These are phyloP conservation scores for Tympanuchus pallidicinctus DNA, from an alignment of 2,113 vertebrate genomes.

Conservation along the genomic window DNA sequence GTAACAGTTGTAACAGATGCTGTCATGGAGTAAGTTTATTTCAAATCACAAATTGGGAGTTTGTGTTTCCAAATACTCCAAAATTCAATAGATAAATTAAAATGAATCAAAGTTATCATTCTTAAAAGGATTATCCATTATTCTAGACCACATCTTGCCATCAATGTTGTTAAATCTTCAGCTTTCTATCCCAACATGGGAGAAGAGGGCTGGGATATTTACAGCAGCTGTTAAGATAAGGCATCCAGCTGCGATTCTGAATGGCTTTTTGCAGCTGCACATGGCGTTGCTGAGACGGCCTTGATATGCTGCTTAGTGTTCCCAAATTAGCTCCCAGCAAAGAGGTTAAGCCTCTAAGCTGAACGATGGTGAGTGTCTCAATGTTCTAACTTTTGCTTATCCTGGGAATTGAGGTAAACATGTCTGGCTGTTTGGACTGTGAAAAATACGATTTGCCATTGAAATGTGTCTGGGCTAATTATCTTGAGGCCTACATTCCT, in stretches of 20 bases:
- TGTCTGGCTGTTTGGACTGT: neutral
- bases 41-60: neutral
- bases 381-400: constrained; percentile 27
- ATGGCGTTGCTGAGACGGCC: neutral
- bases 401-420: constrained; percentile 53
- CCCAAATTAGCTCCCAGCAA: constrained; percentile 52
- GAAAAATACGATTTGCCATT: constrained; percentile 37
- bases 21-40: neutral
- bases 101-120: neutral
- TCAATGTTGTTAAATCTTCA: neutral
- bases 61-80: constrained; percentile 5
- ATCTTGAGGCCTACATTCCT: constrained; percentile 27
- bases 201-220: constrained; percentile 32
- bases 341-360: constrained; percentile 21
- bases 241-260: neutral
- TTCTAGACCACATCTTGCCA: neutral
- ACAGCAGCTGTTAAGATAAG: constrained; percentile 44
- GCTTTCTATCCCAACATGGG: neutral
- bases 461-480: constrained; percentile 42
- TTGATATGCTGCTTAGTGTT: constrained; percentile 27
- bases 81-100: neutral
- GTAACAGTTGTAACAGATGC: neutral
- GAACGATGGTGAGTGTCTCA: neutral
- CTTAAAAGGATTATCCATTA: neutral
- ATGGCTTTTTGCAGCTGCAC: constrained; percentile 50